These are phyloP conservation scores for Pantala flavescens DNA, from an alignment of 1,140 invertebrate species.

Conservation along the genomic window DNA sequence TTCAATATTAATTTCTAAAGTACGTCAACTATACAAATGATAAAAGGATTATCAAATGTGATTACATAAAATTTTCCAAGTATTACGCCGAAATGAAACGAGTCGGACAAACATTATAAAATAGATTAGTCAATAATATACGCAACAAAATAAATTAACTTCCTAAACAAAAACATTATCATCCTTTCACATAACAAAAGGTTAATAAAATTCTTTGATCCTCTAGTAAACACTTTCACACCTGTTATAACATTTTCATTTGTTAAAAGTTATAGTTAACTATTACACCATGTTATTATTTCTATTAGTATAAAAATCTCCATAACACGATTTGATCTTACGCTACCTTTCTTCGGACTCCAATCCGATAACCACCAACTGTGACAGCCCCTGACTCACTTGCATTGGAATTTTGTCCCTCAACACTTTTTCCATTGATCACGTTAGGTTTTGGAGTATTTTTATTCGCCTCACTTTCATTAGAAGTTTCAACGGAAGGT, in stretches of 20 bases:
- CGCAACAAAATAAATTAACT: too few relatives aligned
- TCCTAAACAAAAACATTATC: too few relatives aligned
- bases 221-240: background rate
- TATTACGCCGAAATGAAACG: too few relatives aligned
- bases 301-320: background rate
- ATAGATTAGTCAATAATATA: too few relatives aligned
- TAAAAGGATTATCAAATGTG: too few relatives aligned
- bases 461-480: conserved; percentile 15
- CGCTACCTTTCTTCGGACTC: conserved; percentile 20
- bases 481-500: background rate
- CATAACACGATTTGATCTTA: background rate
- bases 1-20: too few relatives aligned
- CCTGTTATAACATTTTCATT: background rate
- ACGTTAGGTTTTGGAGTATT: background rate
- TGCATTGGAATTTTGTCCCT: background rate
- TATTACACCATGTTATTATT: background rate
- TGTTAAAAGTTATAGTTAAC: background rate
- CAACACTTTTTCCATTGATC: background rate
- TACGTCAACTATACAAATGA: too few relatives aligned
- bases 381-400: conserved; percentile 11
- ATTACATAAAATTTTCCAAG: too few relatives aligned
- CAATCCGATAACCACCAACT: conserved; percentile 18
- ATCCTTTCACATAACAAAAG: too few relatives aligned
- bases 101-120: too few relatives aligned
- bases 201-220: too few relatives aligned